Percentiles rank a stretch among this genome's conserved stretches.
These are phyloP conservation scores for Ptychoptera albimana DNA, from an alignment of 2,888 invertebrate species.

Conservation along the genomic window DNA sequence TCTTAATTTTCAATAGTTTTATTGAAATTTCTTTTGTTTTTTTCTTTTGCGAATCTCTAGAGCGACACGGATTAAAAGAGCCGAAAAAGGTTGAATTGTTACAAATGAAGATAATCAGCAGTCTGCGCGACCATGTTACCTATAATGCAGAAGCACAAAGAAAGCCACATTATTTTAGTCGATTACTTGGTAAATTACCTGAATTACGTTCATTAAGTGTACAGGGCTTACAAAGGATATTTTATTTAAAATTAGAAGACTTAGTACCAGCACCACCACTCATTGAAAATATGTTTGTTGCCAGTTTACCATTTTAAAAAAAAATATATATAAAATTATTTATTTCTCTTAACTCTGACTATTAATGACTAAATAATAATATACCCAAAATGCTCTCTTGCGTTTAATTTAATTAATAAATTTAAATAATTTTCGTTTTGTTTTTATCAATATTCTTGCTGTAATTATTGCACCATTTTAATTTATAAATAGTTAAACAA, in stretches of 20 bases:
- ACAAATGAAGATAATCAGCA: conserved; percentile 92
- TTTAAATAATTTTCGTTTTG: too few species aligned
- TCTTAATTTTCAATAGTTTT: not conserved
- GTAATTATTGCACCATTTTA: too few species aligned
- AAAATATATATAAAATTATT: not conserved
- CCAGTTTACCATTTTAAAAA: conserved; percentile 78
- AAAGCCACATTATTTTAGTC: conserved; percentile 87
- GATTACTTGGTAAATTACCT: conserved; percentile 80
- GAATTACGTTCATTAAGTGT: conserved; percentile 84
- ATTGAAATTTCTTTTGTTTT: not conserved
- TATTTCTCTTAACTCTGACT: too few species aligned
- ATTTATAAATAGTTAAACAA: too few species aligned
- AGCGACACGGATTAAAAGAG: conserved; percentile 83
- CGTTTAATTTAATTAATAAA: too few species aligned
- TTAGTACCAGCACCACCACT: conserved; percentile 81
- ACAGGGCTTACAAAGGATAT: conserved; percentile 86
- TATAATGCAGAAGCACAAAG: conserved; percentile 77
- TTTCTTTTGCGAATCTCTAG: conserved; percentile 39
- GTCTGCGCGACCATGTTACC: conserved; percentile 89
- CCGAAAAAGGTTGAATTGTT: conserved; percentile 85
- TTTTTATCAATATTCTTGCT: too few species aligned
- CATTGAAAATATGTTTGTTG: conserved; percentile 90
- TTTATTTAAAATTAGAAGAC: conserved; percentile 85
- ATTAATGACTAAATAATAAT: too few species aligned
- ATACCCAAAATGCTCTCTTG: too few species aligned